Percentiles rank a stretch among this genome's conserved stretches.
Conservation (phyloP, 2,888 invertebrate species). For the Eristalis pertinax region DNA sequence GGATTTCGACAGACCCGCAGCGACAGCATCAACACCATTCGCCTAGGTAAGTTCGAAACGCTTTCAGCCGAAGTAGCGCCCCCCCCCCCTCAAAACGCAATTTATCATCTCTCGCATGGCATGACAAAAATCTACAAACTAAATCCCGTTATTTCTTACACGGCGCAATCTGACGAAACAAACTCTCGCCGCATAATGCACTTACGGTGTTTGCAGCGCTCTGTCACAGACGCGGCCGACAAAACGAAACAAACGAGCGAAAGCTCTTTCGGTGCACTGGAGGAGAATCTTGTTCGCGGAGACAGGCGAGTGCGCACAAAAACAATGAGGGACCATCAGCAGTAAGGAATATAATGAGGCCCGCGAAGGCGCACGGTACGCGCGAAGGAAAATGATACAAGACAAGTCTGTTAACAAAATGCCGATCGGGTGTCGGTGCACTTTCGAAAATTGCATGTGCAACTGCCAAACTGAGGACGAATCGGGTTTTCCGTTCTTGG, state of each 20-base stretch:
- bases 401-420: constrained; percentile 42
- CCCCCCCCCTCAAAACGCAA: not conserved
- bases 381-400: constrained; percentile 15
- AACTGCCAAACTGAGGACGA: not conserved
- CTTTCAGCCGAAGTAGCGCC: not conserved
- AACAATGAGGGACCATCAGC: constrained; percentile 20
- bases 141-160: constrained; percentile 21
- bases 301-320: not conserved
- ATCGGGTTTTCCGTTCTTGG: not conserved
- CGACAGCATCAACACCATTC: not conserved
- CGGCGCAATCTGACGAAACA: constrained; percentile 24
- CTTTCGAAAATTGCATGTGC: constrained; percentile 46
- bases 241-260: not conserved
- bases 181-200: constrained; percentile 45
- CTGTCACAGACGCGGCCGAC: not conserved
- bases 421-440: constrained; percentile 48
- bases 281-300: not conserved
- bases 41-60: constrained; percentile 14
- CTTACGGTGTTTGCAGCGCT: constrained; percentile 25
- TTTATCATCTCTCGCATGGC: constrained; percentile 8
- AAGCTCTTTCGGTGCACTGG: constrained; percentile 8
- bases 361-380: not conserved
- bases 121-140: constrained; percentile 14
- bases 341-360: constrained; percentile 32
- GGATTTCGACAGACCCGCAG: constrained; percentile 1